These are phyloP conservation scores for Hemithea aestivaria DNA, from an alignment of 2,888 invertebrate species.

Conservation along the genomic window DNA sequence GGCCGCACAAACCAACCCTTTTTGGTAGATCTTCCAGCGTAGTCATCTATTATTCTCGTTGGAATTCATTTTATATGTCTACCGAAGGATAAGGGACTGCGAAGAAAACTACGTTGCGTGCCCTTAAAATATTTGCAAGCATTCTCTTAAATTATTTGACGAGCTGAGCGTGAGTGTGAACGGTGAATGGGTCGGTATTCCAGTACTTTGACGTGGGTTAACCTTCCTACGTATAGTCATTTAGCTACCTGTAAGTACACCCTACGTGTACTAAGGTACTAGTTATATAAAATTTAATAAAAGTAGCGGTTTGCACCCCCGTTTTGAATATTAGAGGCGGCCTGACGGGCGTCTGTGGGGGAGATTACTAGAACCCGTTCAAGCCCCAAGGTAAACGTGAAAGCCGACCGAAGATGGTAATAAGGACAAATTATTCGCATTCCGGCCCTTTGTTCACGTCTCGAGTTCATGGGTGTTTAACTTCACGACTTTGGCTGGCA, in stretches of 20 bases:
- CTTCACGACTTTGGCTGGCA: conserved; percentile 36
- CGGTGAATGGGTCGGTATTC: conserved; percentile 13
- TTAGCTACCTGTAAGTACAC: conserved; percentile 11
- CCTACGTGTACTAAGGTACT: no score
- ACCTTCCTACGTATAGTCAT: neutral
- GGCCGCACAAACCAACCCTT: no score
- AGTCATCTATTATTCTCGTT: conserved; percentile 8
- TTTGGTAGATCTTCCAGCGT: conserved; percentile 1
- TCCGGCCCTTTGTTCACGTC: conserved; percentile 65
- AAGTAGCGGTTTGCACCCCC: conserved; percentile 30
- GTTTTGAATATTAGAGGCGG: conserved; percentile 31
- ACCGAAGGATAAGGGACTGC: conserved; percentile 4
- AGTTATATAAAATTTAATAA: conserved; percentile 37
- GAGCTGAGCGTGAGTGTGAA: conserved; percentile 10
- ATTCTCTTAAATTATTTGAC: conserved; percentile 15
- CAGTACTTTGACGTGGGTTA: conserved; percentile 22
- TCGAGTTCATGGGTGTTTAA: conserved; percentile 58
- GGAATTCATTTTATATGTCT: conserved; percentile 2
- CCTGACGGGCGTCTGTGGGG: conserved; percentile 35
- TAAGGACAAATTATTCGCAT: conserved; percentile 69
- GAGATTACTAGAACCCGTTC: conserved; percentile 62
- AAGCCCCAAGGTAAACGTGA: conserved; percentile 64
- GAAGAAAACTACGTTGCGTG: conserved; percentile 2
- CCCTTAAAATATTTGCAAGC: conserved; percentile 9
- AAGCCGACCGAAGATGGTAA: conserved; percentile 55